Percentiles rank a stretch among this genome's conserved stretches.
Evolutionary conservation across 1,140 invertebrate genomes (phyloP).

Genomic region (Tetramorium parvispinum): DNA sequence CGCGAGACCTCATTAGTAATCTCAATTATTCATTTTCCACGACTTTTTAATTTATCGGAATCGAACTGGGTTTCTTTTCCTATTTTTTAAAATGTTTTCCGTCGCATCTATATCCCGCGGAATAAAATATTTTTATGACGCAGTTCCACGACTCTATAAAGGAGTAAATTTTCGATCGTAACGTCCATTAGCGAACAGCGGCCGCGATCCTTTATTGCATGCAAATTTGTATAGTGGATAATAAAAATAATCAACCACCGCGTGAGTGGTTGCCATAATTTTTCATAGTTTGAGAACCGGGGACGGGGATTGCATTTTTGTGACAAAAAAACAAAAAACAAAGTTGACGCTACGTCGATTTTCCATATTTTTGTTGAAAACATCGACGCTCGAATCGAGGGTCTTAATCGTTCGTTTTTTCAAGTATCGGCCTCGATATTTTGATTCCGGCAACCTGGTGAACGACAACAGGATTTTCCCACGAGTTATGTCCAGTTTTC

Average conservation of each 20-base stretch:
- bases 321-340: neutral
- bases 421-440: constrained; percentile 36
- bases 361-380: constrained; percentile 50
- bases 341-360: constrained; percentile 8
- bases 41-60: neutral
- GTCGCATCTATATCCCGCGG: neutral
- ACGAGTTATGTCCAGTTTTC: neutral
- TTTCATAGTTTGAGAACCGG: neutral
- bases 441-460: constrained; percentile 22
- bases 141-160: neutral
- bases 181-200: neutral
- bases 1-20: neutral
- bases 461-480: neutral
- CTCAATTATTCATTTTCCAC: constrained; percentile 4
- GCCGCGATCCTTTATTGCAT: neutral
- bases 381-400: constrained; percentile 12
- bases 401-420: constrained; percentile 51
- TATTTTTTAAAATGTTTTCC: neutral
- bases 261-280: neutral
- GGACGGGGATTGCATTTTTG: neutral
- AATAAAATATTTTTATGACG: neutral
- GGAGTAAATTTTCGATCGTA: neutral
- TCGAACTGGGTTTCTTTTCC: neutral
- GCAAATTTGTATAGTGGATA: neutral
- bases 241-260: neutral